Percentiles rank a stretch among this genome's conserved stretches.
phyloP scores from a whole-genome alignment of 1,140 invertebrate genomes.

The Ephestia elutella region DNA sequence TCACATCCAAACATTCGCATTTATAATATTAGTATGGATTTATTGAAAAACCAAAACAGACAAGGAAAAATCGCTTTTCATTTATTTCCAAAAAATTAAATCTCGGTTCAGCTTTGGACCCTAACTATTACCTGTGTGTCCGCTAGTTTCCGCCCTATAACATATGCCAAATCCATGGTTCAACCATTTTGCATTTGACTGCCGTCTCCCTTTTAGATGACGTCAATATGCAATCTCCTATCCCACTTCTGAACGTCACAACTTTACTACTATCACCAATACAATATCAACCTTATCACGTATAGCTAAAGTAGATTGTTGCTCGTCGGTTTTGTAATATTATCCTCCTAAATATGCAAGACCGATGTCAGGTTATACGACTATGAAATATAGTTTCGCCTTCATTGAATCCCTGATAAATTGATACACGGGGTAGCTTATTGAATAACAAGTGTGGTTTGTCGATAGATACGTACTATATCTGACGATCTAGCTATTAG shows the following conservation, averaged over 20 bases:
- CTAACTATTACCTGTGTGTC: constrained; percentile 33
- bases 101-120: neutral
- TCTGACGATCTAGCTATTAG: neutral
- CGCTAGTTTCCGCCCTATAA: constrained; percentile 58
- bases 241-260: constrained; percentile 25
- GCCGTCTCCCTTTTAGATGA: constrained; percentile 65
- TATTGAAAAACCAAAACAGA: too few relatives aligned
- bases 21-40: too few relatives aligned
- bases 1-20: too few relatives aligned
- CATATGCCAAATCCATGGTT: constrained; percentile 73
- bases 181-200: constrained; percentile 70
- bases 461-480: constrained; percentile 26
- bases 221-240: constrained; percentile 57
- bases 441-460: constrained; percentile 70
- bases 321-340: neutral
- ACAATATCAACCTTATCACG: constrained; percentile 11
- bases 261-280: constrained; percentile 1
- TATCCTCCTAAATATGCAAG: constrained; percentile 22
- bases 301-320: constrained; percentile 18
- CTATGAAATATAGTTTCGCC: constrained; percentile 68
- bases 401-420: constrained; percentile 72
- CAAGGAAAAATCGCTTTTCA: too few relatives aligned
- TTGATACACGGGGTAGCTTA: constrained; percentile 66
- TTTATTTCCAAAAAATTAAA: neutral
- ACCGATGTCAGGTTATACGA: constrained; percentile 39